phyloP scores from a whole-genome alignment of 2,888 invertebrate species.

The Papilio elwesi region DNA sequence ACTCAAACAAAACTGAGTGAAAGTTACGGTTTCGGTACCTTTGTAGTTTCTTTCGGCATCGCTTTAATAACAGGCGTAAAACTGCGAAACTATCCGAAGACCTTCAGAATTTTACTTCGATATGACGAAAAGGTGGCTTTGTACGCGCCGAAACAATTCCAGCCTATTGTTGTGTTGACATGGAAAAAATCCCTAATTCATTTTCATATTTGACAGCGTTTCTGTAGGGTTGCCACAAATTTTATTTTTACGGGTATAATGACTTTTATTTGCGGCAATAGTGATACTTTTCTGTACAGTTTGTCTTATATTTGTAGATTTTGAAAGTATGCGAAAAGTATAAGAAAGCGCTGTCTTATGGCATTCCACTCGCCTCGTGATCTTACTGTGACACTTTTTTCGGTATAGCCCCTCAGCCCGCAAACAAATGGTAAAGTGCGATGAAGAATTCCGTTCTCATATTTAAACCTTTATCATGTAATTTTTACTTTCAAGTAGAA shows the following conservation, averaged over 20 bases:
- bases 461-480: no score
- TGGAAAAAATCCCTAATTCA: conserved; percentile 30
- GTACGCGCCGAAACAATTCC: conserved; percentile 31
- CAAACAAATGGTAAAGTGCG: no score
- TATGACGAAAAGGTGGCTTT: conserved; percentile 19
- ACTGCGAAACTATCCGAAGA: conserved; percentile 28
- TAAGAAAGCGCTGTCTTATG: no score
- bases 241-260: neutral
- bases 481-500: no score
- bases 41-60: conserved; percentile 16
- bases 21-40: conserved; percentile 19
- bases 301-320: no score
- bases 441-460: no score
- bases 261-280: neutral
- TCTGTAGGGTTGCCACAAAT: neutral
- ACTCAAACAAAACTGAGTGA: conserved; percentile 9
- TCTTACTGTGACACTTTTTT: no score
- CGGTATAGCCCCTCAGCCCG: no score
- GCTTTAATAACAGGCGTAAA: conserved; percentile 21
- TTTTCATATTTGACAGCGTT: conserved; percentile 33
- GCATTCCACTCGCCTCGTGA: no score
- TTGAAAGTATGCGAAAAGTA: no score
- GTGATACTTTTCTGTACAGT: no score
- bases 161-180: conserved; percentile 35
- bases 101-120: conserved; percentile 21